Percentiles rank a stretch among this genome's conserved stretches.
Conservation (phyloP, 2,113 vertebrate species). For the Astur gentilis region DNA sequence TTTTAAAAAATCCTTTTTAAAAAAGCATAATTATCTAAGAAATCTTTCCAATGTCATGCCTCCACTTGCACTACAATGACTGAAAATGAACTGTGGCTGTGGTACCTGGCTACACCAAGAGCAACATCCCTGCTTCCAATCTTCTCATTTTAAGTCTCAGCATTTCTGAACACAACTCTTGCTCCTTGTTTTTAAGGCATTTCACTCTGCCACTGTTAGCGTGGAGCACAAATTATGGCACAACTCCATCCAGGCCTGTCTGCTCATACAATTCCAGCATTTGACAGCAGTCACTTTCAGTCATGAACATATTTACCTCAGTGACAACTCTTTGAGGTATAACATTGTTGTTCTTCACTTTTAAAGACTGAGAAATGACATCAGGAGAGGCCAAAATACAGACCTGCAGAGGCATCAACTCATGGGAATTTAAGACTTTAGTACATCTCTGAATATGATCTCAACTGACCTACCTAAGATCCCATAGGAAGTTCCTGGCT, state of each 20-base stretch:
- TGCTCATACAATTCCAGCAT: not conserved
- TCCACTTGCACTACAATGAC: not conserved
- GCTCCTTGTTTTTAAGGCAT: not conserved
- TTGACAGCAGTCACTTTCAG: not conserved
- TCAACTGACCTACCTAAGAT: not conserved
- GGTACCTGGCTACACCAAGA: not conserved
- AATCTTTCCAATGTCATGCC: not conserved
- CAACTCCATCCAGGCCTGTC: not conserved
- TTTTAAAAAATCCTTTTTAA: not conserved
- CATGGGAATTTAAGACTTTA: not conserved
- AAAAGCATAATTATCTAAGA: not conserved
- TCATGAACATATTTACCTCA: not conserved
- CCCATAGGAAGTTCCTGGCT: not conserved
- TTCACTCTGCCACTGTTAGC: not conserved
- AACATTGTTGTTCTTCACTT: not conserved
- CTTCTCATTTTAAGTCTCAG: not conserved
- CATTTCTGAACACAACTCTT: not conserved
- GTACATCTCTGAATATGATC: not conserved
- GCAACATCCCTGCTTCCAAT: not conserved
- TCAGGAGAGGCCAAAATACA: not conserved
- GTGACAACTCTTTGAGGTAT: not conserved
- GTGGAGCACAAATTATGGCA: not conserved
- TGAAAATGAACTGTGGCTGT: not conserved
- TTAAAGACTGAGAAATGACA: not conserved
- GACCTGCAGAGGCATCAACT: not conserved